Evolutionary conservation across 1,140 invertebrate species (phyloP).

Genomic region (Holcopasites calliopsidis): DNA sequence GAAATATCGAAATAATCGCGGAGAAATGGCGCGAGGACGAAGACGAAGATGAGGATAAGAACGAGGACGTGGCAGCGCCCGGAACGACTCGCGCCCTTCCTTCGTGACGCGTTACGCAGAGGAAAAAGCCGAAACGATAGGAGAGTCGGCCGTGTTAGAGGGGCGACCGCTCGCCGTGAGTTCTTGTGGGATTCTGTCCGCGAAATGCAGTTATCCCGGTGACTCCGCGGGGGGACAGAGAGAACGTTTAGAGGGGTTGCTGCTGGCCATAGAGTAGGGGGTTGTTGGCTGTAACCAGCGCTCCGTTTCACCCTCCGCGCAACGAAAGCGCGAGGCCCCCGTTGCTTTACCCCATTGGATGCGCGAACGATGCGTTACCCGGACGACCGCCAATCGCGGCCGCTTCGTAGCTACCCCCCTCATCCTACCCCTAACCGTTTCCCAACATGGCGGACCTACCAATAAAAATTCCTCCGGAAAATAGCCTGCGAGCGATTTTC

Average conservation of each 20-base stretch:
- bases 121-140: conserved; percentile 59
- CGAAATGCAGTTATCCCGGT: conserved; percentile 78
- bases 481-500: conserved; percentile 78
- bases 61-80: conserved; percentile 31
- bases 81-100: conserved; percentile 46
- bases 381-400: conserved; percentile 71
- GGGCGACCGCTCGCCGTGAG: conserved; percentile 76
- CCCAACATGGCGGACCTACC: conserved; percentile 74
- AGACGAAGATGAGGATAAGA: conserved; percentile 50
- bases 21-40: conserved; percentile 54
- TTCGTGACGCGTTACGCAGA: conserved; percentile 49
- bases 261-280: conserved; percentile 49
- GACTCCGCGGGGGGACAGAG: conserved; percentile 66
- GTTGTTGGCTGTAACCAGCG: conserved; percentile 48
- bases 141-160: conserved; percentile 57
- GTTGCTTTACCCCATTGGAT: conserved; percentile 61
- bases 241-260: conserved; percentile 51
- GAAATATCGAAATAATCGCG: conserved; percentile 73
- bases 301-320: conserved; percentile 25
- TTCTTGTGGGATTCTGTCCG: conserved; percentile 79
- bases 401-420: not conserved
- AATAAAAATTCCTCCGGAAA: conserved; percentile 79
- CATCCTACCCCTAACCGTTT: conserved; percentile 25
- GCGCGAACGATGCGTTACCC: conserved; percentile 67
- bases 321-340: conserved; percentile 29